Percentiles rank a stretch among this genome's conserved stretches.
phyloP scores from a whole-genome alignment of 2,888 invertebrate species.

The Mythimna albipuncta region DNA sequence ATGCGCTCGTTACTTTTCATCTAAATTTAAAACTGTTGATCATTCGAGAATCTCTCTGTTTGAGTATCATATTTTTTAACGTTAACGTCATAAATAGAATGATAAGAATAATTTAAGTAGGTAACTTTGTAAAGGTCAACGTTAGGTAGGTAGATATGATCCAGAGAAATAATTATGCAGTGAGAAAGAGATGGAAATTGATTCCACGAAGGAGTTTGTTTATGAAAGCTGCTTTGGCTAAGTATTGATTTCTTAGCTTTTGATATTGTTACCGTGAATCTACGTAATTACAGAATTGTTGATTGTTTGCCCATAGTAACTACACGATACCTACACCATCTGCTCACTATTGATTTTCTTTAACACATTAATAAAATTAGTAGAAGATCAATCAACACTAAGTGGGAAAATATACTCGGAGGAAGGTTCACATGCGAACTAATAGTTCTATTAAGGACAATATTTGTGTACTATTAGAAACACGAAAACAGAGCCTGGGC shows the following conservation, averaged over 20 bases:
- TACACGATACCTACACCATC: neutral
- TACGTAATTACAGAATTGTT: constrained; percentile 8
- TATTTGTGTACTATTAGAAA: neutral
- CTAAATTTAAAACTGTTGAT: constrained; percentile 31
- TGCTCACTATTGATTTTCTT: constrained; percentile 20
- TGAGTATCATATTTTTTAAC: constrained; percentile 14
- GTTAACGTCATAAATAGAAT: constrained; percentile 20
- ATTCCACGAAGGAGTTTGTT: constrained; percentile 38
- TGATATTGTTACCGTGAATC: constrained; percentile 18
- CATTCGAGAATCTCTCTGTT: constrained; percentile 12
- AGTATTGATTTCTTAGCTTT: constrained; percentile 29
- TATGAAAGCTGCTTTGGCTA: constrained; percentile 20
- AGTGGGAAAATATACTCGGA: neutral
- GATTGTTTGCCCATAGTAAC: constrained; percentile 11
- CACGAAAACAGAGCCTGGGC: neutral
- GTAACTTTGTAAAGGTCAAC: constrained; percentile 10
- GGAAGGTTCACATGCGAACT: neutral
- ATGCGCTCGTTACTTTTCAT: constrained; percentile 7
- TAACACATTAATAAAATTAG: constrained; percentile 19
- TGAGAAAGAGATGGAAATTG: constrained; percentile 26
- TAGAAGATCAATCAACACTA: constrained; percentile 16
- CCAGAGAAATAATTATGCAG: constrained; percentile 16
- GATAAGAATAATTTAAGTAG: constrained; percentile 18
- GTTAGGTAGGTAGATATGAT: constrained; percentile 2
- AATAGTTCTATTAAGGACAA: neutral